A percentile compares a stretch with the other conserved stretches of the same genome.
phyloP scores from a whole-genome alignment of 2,888 invertebrate species.

The Hypercompe scribonia region DNA sequence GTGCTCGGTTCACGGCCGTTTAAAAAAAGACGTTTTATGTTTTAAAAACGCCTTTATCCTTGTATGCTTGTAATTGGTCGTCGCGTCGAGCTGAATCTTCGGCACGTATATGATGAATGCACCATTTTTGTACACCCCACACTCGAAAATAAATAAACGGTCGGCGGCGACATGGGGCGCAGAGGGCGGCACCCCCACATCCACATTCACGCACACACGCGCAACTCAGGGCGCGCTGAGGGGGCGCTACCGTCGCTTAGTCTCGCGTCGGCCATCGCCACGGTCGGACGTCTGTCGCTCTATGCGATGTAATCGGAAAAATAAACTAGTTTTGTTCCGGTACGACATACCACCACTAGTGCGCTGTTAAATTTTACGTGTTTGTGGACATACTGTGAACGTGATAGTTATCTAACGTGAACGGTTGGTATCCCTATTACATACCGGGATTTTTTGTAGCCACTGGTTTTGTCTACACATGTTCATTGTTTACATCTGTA shows the following conservation, averaged over 20 bases:
- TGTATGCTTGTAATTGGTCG: slow-evolving; percentile 52
- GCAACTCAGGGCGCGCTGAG: slow-evolving; percentile 64
- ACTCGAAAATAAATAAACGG: slow-evolving; percentile 79
- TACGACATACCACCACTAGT: slow-evolving; percentile 75
- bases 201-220: slow-evolving; percentile 67
- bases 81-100: slow-evolving; percentile 42
- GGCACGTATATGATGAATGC: slow-evolving; percentile 55
- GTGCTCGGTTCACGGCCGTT: slow-evolving; percentile 82
- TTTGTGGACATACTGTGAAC: slow-evolving; percentile 80
- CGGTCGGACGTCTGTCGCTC: slow-evolving; percentile 73
- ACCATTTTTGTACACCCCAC: slow-evolving; percentile 66
- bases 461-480: slow-evolving; percentile 65
- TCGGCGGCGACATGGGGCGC: slow-evolving; percentile 56
- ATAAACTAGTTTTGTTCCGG: slow-evolving; percentile 84
- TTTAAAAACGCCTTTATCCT: slow-evolving; percentile 64
- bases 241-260: slow-evolving; percentile 84
- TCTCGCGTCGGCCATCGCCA: slow-evolving; percentile 83
- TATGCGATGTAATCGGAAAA: slow-evolving; percentile 78
- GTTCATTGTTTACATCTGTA: slow-evolving; percentile 80
- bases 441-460: slow-evolving; percentile 55
- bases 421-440: slow-evolving; percentile 75
- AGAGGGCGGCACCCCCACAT: slow-evolving; percentile 66
- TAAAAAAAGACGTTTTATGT: slow-evolving; percentile 70
- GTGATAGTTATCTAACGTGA: slow-evolving; percentile 74
- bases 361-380: slow-evolving; percentile 71